phyloP scores from a whole-genome alignment of 1,140 invertebrate species.

The Caerostris extrusa region DNA sequence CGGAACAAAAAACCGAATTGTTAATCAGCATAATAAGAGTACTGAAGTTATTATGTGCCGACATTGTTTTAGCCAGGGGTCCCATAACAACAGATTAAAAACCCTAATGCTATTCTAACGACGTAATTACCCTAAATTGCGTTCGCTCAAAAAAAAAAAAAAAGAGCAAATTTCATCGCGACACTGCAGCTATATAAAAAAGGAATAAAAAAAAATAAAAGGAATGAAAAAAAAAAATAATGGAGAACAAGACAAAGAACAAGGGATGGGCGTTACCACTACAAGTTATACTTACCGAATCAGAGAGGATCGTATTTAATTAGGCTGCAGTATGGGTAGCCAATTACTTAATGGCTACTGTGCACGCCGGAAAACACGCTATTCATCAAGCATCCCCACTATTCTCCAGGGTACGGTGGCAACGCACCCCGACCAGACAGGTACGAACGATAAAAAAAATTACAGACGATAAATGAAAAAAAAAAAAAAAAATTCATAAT shows the following conservation, averaged over 20 bases:
- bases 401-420: slow-evolving; percentile 1
- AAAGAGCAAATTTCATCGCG: not conserved
- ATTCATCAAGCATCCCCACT: slow-evolving; percentile 56
- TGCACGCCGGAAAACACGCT: slow-evolving; percentile 71
- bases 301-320: slow-evolving; percentile 76
- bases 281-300: slow-evolving; percentile 75
- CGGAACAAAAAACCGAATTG: not conserved
- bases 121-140: slow-evolving; percentile 27
- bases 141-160: not conserved
- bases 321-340: slow-evolving; percentile 64
- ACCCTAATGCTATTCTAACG: not conserved
- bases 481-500: not conserved
- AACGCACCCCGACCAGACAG: not conserved
- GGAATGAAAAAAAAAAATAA: not conserved
- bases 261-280: slow-evolving; percentile 55
- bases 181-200: not conserved
- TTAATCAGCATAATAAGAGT: not conserved
- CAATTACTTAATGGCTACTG: slow-evolving; percentile 77
- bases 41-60: not conserved
- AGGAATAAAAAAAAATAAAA: not conserved
- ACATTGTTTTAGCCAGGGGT: not conserved
- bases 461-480: not conserved
- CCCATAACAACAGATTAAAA: not conserved
- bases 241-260: not conserved
- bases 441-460: not conserved